A percentile compares a stretch with the other conserved stretches of the same genome.
Conservation (phyloP, 2,888 invertebrate genomes). For the Cerastis rubricosa region DNA sequence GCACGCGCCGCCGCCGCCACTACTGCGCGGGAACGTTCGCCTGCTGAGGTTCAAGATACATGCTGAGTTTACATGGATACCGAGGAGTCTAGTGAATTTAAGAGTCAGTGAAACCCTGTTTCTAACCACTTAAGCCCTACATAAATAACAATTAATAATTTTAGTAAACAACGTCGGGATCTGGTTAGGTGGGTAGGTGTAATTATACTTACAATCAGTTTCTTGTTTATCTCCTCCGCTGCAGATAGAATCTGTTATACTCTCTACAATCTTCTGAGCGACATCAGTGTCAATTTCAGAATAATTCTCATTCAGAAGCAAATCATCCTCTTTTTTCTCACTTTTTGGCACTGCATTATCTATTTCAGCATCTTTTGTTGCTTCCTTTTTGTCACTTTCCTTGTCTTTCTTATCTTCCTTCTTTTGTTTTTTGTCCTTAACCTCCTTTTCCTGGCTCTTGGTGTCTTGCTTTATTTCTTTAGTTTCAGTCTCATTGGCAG, state of each 20-base stretch:
- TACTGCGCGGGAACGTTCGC: conserved; percentile 96
- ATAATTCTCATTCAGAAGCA: conserved; percentile 86
- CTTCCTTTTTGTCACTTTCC: conserved; percentile 80
- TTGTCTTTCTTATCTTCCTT: conserved; percentile 71
- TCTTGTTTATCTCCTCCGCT: conserved; percentile 95
- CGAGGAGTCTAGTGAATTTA: no score
- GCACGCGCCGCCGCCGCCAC: conserved; percentile 97
- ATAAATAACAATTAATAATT: background rate
- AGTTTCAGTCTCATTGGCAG: conserved; percentile 78
- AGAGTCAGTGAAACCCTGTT: background rate
- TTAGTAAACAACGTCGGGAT: background rate
- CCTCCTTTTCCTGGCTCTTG: conserved; percentile 79
- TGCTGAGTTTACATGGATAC: background rate
- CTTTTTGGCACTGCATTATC: conserved; percentile 74
- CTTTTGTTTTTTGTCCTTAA: conserved; percentile 82
- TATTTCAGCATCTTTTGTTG: conserved; percentile 66
- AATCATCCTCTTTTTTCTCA: conserved; percentile 81
- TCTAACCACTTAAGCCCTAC: background rate
- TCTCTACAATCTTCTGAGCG: conserved; percentile 97
- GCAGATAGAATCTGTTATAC: conserved; percentile 94
- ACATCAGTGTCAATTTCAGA: conserved; percentile 94
- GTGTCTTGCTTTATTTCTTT: conserved; percentile 67
- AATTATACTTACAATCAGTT: conserved; percentile 88
- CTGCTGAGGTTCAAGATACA: conserved; percentile 82
- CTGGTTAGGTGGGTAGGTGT: background rate